Conservation (phyloP, 2,113 vertebrate genomes). For the Pipra filicauda region DNA sequence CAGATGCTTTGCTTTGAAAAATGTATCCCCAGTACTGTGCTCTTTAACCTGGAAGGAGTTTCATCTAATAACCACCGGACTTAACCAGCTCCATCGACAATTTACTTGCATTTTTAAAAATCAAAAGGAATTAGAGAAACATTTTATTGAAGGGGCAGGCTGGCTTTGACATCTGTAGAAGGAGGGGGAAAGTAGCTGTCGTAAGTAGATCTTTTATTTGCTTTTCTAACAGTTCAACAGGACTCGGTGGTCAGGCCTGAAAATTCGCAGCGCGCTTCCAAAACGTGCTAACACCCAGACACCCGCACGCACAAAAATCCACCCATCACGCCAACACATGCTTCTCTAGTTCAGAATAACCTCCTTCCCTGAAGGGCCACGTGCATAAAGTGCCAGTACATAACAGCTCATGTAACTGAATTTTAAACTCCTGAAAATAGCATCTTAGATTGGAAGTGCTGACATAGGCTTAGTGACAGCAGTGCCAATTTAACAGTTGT, state of each 20-base stretch:
- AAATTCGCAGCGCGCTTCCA: not conserved
- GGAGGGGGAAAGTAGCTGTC: not conserved
- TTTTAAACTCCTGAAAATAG: slow-evolving; percentile 74
- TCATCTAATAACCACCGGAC: not conserved
- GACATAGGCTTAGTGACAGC: slow-evolving; percentile 46
- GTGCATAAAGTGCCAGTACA: slow-evolving; percentile 27
- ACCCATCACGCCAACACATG: not conserved
- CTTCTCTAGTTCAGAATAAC: slow-evolving; percentile 23
- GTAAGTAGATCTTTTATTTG: not conserved
- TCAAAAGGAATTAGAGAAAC: not conserved
- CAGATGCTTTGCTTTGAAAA: not conserved
- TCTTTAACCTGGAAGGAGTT: not conserved
- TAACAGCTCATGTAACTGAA: slow-evolving; percentile 54
- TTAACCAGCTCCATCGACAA: not conserved
- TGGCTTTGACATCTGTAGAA: not conserved
- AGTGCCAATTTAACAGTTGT: slow-evolving; percentile 34
- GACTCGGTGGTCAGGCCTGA: not conserved
- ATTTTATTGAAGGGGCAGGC: not conserved
- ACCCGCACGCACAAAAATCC: not conserved
- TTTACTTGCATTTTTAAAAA: not conserved
- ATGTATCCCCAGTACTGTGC: not conserved
- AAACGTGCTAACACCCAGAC: not conserved
- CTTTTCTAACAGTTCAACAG: not conserved
- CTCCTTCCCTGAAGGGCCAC: slow-evolving; percentile 21
- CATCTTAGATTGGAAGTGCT: slow-evolving; percentile 63